Evolutionary conservation across 35 echinoderm and acorn worm species (phyloP), one percentile per base, ranked within the genome.

Genomic region (Stichopus chloronotus): DNA sequence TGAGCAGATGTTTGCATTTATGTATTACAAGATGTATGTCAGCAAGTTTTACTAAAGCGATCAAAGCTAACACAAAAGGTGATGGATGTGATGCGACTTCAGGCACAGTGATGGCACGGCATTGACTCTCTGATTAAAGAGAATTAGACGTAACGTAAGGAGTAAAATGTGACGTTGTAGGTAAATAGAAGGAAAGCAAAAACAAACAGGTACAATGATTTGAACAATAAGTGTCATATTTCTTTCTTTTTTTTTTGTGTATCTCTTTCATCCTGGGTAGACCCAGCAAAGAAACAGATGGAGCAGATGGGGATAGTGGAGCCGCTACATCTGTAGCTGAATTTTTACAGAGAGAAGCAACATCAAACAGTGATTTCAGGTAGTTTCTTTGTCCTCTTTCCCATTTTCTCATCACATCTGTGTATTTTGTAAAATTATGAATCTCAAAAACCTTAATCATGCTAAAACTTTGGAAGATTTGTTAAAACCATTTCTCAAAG

Each of bases 351-450:
- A 92, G 94, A 78, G 97, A 98, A 91, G 97, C 97, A 13, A 95
- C 91, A 13, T 95, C 93, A 22, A 98, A 98, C 85, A 94, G 93
- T 88, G 97, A 98, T 96, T 94, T 96, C 74, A 98, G 97, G 97
- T 98, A 89, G 24, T 10, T 13, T 56, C 5, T 53, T 23, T 13
- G n/a, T 56, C 13, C 52, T 23, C 9, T 58, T 8, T n/a, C 24
- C 12, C 82, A 1, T 58, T 85, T 85, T 16, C 5, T 85, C 52
- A 9, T 85, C 56, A 21, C n/a, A 7, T 56, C 53, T 56, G 52
- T 19, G 56, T n/a, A 21, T 72, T 21, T 13, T 16, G 4, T 16
- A 72, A 72, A 21, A 72, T 21, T 13, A 72, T 72, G 69, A 72
- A 16, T 16, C 22, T 72, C 13, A 16, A 1, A 72, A 13, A 2